Evolutionary conservation across 2,888 invertebrate genomes (phyloP), one percentile per base, ranked within the genome.

Genomic region (Lasioglossum calceatum): DNA sequence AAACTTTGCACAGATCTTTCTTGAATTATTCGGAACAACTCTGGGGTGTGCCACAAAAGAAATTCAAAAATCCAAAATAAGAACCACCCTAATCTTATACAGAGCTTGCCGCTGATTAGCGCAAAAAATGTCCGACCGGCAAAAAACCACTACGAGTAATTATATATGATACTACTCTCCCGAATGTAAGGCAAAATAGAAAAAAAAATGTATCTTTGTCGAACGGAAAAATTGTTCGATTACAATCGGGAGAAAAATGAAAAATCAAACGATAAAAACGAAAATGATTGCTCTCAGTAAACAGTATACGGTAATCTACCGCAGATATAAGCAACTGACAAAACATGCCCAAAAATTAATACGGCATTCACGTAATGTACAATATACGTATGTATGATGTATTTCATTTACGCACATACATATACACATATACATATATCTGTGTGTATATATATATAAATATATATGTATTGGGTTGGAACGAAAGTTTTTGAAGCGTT

Each of bases 281-380:
- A 72, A 58, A 80, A 81, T 79, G 73, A 82, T 79, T 75, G 71
- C 58, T 79, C 82, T 81, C 88, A 89, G 85, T 70, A 85, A 79
- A 44, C 44, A 44, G 44, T 79, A 79, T 89, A 86, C 83, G 88
- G 83, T 89, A 90, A 92, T 91, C 92, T 92, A 93, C 92, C 93
- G 92, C 91, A 92, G 91, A 89, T 90, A 89, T 90, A 95, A 94
- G 93, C 94, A 94, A 93, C 92, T 93, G 93, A 93, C 93, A 92
- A 92, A 93, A 94, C 94, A 94, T 95, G 95, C 94, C 94, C 94
- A 94, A 94, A 89, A 94, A 94, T 94, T 90, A 93, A 94, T 94
- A 93, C 93, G 95, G 93, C 94, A 94, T 94, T 94, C 93, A 92
- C 85, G 85, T 88, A 90, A 88, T 87, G 70, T 84, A 84, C 80